Percentiles rank a stretch among this genome's conserved stretches.
Evolutionary conservation across 2,888 invertebrate species (phyloP).

Genomic region (Globia sparganii): DNA sequence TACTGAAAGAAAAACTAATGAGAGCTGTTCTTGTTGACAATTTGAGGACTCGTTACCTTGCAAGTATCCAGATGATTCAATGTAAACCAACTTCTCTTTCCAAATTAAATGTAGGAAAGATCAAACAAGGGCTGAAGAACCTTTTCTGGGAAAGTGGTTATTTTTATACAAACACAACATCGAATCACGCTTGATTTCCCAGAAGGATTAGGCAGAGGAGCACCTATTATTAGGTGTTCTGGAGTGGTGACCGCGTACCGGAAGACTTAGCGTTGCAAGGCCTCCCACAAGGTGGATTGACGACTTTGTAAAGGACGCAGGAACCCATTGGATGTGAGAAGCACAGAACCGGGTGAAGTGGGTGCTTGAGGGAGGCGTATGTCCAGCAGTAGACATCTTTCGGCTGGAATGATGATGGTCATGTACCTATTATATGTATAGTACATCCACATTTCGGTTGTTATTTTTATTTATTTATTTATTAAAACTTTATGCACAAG

Average conservation of each 20-base stretch:
- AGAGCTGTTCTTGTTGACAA: constrained; percentile 23
- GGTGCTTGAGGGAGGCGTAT: not conserved
- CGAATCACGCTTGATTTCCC: not conserved
- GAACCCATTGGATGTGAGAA: no score
- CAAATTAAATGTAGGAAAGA: not conserved
- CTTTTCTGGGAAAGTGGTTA: not conserved
- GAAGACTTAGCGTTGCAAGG: no score
- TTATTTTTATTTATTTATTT: no score
- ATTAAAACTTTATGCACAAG: no score
- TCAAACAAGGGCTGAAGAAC: not conserved
- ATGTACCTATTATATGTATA: not conserved
- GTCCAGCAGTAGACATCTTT: not conserved
- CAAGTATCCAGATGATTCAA: not conserved
- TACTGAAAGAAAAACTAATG: constrained; percentile 28
- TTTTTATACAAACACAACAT: not conserved
- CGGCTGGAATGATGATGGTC: not conserved
- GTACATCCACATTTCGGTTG: not conserved
- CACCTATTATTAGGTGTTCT: no score
- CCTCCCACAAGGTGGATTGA: no score
- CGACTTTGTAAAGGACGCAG: no score
- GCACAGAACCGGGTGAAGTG: no score
- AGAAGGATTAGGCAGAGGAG: not conserved
- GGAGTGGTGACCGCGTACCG: no score
- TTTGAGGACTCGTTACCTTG: constrained; percentile 21
- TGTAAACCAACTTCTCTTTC: not conserved